A percentile compares a stretch with the other conserved stretches of the same genome.
phyloP scores from a whole-genome alignment of 2,113 vertebrate genomes.

The Gobius niger region DNA sequence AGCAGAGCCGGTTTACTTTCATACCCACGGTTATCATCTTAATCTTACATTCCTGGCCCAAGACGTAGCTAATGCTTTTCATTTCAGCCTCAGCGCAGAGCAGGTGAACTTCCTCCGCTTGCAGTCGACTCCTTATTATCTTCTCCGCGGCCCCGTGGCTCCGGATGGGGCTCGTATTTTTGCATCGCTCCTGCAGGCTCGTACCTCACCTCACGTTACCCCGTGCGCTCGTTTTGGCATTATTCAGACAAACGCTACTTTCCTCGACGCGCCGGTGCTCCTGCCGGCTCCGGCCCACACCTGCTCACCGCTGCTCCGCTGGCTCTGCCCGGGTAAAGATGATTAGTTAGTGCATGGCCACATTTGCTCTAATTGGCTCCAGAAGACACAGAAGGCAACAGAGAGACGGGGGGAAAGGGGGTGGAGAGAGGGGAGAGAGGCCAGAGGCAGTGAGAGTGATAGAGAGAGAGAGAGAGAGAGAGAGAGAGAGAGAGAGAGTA shows the following conservation, averaged over 20 bases:
- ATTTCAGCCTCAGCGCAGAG: too few relatives aligned
- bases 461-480: too few relatives aligned
- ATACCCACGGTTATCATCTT: too few relatives aligned
- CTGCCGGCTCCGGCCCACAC: background rate
- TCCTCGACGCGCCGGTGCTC: background rate
- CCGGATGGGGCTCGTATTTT: background rate
- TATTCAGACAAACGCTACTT: background rate
- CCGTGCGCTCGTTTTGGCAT: background rate
- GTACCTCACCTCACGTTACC: background rate
- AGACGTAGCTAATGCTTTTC: too few relatives aligned
- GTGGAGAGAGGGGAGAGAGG: too few relatives aligned
- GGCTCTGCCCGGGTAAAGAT: conserved; percentile 27
- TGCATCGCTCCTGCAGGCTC: background rate
- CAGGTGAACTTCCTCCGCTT: background rate
- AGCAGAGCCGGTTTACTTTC: too few relatives aligned
- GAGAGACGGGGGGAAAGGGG: too few relatives aligned
- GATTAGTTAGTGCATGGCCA: conserved; percentile 42
- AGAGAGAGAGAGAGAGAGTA: too few relatives aligned
- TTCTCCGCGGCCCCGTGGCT: background rate
- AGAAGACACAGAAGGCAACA: conserved; percentile 15
- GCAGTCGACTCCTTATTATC: background rate
- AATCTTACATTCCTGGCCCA: too few relatives aligned
- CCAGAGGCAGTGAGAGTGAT: too few relatives aligned
- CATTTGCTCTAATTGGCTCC: conserved; percentile 39
- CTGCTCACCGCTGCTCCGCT: conserved; percentile 11